These are phyloP conservation scores for Pangasius krempfi DNA, from an alignment of 2,797 vertebrate species.

Conservation along the genomic window DNA sequence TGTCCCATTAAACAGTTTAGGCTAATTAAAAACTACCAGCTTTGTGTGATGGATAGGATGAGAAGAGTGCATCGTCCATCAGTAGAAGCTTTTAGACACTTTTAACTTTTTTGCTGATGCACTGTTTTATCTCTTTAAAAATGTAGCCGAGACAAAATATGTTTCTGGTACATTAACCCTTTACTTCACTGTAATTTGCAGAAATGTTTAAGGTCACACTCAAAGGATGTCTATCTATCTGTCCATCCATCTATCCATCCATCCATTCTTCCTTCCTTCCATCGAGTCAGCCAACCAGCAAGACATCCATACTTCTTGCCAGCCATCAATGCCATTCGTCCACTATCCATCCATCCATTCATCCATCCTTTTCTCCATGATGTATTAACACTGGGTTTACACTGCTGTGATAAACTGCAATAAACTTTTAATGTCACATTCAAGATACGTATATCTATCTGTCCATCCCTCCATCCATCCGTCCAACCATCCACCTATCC, in stretches of 20 bases:
- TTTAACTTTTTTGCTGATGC: neutral
- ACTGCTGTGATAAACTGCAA: neutral
- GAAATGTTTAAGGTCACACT: neutral
- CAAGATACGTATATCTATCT: neutral
- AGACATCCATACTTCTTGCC: no score
- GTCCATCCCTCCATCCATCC: neutral
- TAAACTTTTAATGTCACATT: neutral
- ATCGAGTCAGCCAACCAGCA: neutral
- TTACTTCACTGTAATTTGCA: neutral
- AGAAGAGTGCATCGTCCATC: neutral
- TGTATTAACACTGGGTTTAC: neutral
- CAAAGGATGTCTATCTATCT: neutral
- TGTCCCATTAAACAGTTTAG: slow-evolving; percentile 47
- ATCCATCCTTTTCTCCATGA: neutral
- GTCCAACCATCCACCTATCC: neutral
- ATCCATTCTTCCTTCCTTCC: neutral
- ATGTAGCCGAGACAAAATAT: neutral
- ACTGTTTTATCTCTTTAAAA: neutral
- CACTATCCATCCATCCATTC: neutral
- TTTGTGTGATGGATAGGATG: slow-evolving; percentile 38
- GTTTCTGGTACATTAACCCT: neutral
- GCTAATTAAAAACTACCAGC: slow-evolving; percentile 52
- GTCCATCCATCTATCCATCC: neutral
- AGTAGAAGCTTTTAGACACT: slow-evolving; percentile 4
- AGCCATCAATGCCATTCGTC: neutral